Conservation (phyloP, 2,113 vertebrate species). For the Anguilla japonica region DNA sequence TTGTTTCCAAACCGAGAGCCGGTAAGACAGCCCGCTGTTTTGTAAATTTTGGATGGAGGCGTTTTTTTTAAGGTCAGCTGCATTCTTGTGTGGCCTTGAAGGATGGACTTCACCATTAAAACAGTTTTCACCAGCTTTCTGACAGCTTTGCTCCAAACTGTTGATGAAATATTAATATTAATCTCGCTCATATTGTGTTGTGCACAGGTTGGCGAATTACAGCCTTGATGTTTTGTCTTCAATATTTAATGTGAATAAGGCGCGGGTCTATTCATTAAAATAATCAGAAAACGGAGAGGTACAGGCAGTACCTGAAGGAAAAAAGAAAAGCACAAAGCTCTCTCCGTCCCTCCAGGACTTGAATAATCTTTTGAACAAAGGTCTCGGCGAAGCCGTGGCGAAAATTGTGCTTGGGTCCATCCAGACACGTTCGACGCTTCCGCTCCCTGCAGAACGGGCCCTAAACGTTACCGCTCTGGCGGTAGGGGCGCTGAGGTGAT, state of each 20-base stretch:
- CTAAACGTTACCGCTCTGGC: background rate
- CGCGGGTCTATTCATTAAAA: background rate
- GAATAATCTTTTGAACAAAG: background rate
- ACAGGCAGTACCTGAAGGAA: background rate
- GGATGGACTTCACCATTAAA: background rate
- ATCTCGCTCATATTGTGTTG: background rate
- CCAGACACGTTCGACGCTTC: background rate
- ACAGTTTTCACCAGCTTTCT: background rate
- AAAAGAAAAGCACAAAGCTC: background rate
- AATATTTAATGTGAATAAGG: background rate
- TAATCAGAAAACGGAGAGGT: background rate
- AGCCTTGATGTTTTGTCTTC: background rate
- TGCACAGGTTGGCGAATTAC: background rate
- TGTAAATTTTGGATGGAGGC: background rate
- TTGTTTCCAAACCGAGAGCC: constrained; percentile 98
- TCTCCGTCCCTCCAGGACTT: background rate
- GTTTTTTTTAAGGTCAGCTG: background rate
- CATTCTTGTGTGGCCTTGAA: background rate
- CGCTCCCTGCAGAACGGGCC: background rate
- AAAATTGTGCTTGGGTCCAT: background rate
- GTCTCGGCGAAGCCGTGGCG: background rate
- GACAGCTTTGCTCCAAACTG: background rate
- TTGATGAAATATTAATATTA: constrained; percentile 1
- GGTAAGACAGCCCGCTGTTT: constrained; percentile 73
- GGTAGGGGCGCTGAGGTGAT: background rate